A percentile compares a stretch with the other conserved stretches of the same genome.
Evolutionary conservation across 1,140 invertebrate species (phyloP).

Genomic region (Lethrus apterus): DNA sequence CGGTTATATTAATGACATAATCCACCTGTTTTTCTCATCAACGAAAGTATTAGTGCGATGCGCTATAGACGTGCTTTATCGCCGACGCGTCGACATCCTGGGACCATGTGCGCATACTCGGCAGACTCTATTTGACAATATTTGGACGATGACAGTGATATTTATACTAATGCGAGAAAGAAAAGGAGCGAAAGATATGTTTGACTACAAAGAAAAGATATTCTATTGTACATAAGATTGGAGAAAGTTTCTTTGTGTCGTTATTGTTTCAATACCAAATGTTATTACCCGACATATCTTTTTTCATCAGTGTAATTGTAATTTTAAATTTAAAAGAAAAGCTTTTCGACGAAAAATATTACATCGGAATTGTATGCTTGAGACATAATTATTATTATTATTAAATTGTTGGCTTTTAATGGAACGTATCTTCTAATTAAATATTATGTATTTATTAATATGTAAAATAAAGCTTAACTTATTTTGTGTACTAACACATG

Average conservation of each 20-base stretch:
- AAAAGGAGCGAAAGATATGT: slow-evolving; percentile 17
- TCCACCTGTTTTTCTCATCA: not conserved
- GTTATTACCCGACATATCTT: slow-evolving; percentile 29
- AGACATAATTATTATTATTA: slow-evolving; percentile 13
- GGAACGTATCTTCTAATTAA: slow-evolving; percentile 35
- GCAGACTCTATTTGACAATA: slow-evolving; percentile 37
- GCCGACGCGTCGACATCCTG: not conserved
- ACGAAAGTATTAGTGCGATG: not conserved
- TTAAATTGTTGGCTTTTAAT: slow-evolving; percentile 38
- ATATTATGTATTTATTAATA: slow-evolving; percentile 32
- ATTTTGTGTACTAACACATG: slow-evolving; percentile 38
- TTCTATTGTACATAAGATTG: slow-evolving; percentile 1
- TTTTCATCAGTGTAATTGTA: slow-evolving; percentile 29
- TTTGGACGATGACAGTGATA: slow-evolving; percentile 37
- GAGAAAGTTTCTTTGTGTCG: not conserved
- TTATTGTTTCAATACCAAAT: not conserved
- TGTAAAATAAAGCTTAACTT: slow-evolving; percentile 43
- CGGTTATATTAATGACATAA: no score
- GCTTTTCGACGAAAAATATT: slow-evolving; percentile 16
- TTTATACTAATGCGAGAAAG: slow-evolving; percentile 24
- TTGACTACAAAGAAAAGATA: slow-evolving; percentile 7
- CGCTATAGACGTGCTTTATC: not conserved
- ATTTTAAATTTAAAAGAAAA: slow-evolving; percentile 19
- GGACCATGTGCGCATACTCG: slow-evolving; percentile 10
- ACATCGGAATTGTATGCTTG: slow-evolving; percentile 21